phyloP scores from a whole-genome alignment of 2,113 vertebrate genomes.

The Corythornis madagascariensis region DNA sequence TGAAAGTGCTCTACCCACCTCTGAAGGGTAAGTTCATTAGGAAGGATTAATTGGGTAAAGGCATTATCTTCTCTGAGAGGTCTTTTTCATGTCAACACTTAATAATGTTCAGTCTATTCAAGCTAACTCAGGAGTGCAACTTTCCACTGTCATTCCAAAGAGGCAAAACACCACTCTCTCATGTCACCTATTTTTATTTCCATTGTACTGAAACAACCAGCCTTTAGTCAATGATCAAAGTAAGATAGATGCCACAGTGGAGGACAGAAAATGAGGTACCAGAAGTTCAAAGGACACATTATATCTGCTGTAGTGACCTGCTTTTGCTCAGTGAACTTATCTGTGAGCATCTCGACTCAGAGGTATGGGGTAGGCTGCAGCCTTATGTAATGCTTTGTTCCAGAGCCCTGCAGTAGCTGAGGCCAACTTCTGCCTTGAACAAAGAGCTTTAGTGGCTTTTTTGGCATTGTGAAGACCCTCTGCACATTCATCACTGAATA shows the following conservation, averaged over 20 bases:
- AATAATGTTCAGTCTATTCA: background rate
- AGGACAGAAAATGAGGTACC: background rate
- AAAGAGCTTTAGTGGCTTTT: background rate
- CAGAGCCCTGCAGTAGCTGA: background rate
- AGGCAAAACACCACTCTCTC: background rate
- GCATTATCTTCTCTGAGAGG: constrained; percentile 13
- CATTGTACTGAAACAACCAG: background rate
- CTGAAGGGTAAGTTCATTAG: constrained; percentile 34
- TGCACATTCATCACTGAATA: background rate
- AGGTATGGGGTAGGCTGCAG: background rate
- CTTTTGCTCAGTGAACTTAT: background rate
- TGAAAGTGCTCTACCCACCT: constrained; percentile 30
- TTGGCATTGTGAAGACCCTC: background rate
- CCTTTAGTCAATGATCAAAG: background rate
- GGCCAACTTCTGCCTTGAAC: background rate
- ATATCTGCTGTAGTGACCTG: background rate
- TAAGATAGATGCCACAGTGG: background rate
- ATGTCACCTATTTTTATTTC: constrained; percentile 42
- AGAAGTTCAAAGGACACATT: constrained; percentile 4
- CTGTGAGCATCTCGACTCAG: background rate
- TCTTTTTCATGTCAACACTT: constrained; percentile 41
- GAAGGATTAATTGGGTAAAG: constrained; percentile 52
- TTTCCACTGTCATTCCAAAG: background rate
- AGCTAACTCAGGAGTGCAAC: background rate
- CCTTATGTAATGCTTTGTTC: background rate